Percentiles rank a stretch among this genome's conserved stretches.
These are phyloP conservation scores for Bellardia bayeri DNA, from an alignment of 2,888 invertebrate genomes.

Conservation along the genomic window DNA sequence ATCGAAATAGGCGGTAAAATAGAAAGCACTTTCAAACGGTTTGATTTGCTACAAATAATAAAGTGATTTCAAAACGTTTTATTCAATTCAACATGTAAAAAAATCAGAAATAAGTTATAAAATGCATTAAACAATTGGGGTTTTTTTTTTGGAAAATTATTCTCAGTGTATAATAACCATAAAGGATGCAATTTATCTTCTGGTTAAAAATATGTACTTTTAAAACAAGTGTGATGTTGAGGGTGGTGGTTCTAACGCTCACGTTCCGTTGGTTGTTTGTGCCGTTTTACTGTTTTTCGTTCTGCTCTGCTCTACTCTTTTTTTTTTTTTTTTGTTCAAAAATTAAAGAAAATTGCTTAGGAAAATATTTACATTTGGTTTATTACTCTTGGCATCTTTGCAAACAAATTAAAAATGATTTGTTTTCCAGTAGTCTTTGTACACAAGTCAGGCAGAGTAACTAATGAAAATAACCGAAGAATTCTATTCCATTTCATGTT, in stretches of 20 bases:
- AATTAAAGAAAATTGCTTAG: constrained; percentile 64
- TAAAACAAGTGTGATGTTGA: neutral
- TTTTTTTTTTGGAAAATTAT: neutral
- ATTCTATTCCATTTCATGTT: neutral
- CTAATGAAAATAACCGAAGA: constrained; percentile 51
- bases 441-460: constrained; percentile 27
- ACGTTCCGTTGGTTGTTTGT: neutral
- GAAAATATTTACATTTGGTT: constrained; percentile 72
- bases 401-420: constrained; percentile 74
- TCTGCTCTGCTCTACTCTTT: constrained; percentile 24
- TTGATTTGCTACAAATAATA: too few relatives aligned
- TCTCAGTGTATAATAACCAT: constrained; percentile 1
- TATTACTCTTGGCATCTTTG: constrained; percentile 71
- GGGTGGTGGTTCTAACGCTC: constrained; percentile 27
- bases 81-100: too few relatives aligned
- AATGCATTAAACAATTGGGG: too few relatives aligned
- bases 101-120: too few relatives aligned
- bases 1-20: too few relatives aligned
- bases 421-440: constrained; percentile 57
- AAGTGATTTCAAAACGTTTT: too few relatives aligned
- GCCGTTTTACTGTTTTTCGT: neutral
- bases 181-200: constrained; percentile 50
- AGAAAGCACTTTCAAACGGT: too few relatives aligned
- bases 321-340: constrained; percentile 42
- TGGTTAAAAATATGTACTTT: constrained; percentile 24